Percentiles rank a stretch among this genome's conserved stretches.
Conservation (phyloP, 2,888 invertebrate species). For the Drosophila emarginata region DNA sequence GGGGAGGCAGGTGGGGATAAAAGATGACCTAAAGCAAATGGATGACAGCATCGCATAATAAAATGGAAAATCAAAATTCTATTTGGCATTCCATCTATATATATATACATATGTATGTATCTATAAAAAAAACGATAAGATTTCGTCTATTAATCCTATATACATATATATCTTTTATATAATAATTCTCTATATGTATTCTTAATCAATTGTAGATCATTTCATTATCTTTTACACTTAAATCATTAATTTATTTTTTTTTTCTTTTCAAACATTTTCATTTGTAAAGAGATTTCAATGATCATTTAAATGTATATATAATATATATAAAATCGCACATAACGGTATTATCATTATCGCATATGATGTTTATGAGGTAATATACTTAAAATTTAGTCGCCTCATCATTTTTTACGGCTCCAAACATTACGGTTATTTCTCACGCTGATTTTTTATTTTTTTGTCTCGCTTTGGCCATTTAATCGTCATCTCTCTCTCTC, state of each 20-base stretch:
- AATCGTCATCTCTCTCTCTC: neutral
- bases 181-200: no score
- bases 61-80: neutral
- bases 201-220: no score
- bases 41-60: neutral
- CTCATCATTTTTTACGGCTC: constrained; percentile 1
- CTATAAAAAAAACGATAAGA: no score
- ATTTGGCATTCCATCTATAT: no score
- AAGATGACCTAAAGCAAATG: neutral
- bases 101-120: no score
- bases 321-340: neutral
- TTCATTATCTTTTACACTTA: no score
- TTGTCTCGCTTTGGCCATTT: neutral
- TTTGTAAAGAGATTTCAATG: no score
- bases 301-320: no score
- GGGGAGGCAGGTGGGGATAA: neutral
- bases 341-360: constrained; percentile 52
- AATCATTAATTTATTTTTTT: no score
- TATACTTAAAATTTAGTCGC: constrained; percentile 15
- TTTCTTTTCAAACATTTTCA: no score
- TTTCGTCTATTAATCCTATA: no score
- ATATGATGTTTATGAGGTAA: constrained; percentile 57
- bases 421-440: constrained; percentile 2
- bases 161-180: no score
- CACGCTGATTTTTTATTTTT: neutral